Evolutionary conservation across 2,797 vertebrate species (phyloP).

Genomic region (Gallinago solitaria): DNA sequence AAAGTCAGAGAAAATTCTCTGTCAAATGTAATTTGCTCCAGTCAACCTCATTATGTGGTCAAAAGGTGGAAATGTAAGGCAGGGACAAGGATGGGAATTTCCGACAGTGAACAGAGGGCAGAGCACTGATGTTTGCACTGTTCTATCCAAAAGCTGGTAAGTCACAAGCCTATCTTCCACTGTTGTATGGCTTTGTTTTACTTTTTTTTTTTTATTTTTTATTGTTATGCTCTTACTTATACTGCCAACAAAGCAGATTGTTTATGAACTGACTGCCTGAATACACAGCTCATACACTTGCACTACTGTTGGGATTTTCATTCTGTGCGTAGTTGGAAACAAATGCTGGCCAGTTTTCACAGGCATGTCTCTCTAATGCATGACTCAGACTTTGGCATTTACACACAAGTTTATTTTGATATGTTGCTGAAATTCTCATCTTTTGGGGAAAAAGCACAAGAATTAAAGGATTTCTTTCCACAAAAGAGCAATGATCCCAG

Average conservation of each 20-base stretch:
- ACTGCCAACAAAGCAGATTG: conserved; percentile 1
- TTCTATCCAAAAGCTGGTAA: background rate
- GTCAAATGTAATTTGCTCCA: conserved; percentile 37
- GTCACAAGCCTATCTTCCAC: background rate
- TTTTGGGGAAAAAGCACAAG: background rate
- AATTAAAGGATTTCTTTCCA: background rate
- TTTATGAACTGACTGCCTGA: background rate
- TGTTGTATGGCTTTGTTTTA: background rate
- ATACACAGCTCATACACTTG: background rate
- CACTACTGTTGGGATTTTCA: background rate
- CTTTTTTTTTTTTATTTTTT: background rate
- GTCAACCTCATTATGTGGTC: conserved; percentile 37
- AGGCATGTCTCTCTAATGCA: background rate
- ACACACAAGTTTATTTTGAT: background rate
- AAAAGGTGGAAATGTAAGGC: background rate
- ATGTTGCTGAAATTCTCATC: background rate
- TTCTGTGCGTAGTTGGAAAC: background rate
- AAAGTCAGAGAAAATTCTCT: conserved; percentile 23
- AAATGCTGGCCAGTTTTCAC: background rate
- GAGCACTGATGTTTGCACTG: background rate
- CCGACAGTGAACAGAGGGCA: background rate
- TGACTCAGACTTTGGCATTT: background rate
- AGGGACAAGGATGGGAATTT: background rate
- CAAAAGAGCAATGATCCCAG: background rate
- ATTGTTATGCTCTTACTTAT: background rate